Conservation (phyloP, 2,113 vertebrate species). For the Gambusia holbrooki region DNA sequence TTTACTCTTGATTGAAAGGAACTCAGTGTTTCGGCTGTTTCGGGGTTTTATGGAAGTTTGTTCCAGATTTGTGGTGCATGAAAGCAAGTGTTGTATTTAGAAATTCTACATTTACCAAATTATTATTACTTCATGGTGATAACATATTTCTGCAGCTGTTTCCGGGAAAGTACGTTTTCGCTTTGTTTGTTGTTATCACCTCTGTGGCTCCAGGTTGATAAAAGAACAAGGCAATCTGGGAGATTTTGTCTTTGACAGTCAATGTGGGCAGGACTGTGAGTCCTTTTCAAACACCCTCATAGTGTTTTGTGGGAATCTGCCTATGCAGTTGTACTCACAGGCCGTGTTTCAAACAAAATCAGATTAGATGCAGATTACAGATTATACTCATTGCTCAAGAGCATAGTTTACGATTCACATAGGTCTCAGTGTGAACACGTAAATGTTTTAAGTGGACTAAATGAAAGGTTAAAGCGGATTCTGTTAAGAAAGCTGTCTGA, state of each 20-base stretch:
- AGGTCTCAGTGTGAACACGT: constrained; percentile 22
- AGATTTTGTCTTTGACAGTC: constrained; percentile 25
- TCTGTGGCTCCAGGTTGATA: neutral
- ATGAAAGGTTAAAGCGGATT: neutral
- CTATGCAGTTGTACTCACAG: constrained; percentile 55
- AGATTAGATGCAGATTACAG: constrained; percentile 61
- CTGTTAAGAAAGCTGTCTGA: neutral
- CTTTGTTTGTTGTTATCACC: constrained; percentile 4
- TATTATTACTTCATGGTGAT: neutral
- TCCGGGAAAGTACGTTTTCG: neutral
- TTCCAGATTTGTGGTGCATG: too few species aligned
- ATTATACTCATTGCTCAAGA: constrained; percentile 40
- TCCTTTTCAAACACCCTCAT: constrained; percentile 58
- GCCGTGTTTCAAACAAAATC: constrained; percentile 60
- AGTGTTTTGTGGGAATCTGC: constrained; percentile 54
- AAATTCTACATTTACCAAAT: neutral
- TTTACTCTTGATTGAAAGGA: too few species aligned
- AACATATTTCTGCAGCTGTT: neutral
- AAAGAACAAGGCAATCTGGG: constrained; percentile 19
- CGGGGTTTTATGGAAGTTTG: too few species aligned
- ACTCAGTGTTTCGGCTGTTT: too few species aligned
- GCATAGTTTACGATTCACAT: constrained; percentile 41
- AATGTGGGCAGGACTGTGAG: constrained; percentile 44
- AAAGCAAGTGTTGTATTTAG: too few species aligned
- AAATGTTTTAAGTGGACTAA: constrained; percentile 17